Percentiles rank a stretch among this genome's conserved stretches.
Conservation (phyloP, 92 coral and sea anemone species). For the Virgularia gustaviana region DNA sequence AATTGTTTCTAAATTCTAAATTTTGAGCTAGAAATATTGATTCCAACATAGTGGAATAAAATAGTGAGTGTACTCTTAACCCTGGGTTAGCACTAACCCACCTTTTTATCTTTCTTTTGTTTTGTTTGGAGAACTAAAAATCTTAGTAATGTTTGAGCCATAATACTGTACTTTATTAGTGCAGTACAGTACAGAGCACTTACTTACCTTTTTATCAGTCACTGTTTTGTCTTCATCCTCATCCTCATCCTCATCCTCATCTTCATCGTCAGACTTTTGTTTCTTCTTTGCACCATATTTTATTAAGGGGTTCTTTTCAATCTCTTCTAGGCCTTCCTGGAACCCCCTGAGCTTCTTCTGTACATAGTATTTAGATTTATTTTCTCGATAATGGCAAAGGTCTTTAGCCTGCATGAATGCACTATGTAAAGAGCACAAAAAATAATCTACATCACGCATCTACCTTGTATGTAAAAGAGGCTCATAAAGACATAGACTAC, state of each 20-base stretch:
- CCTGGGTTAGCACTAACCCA: too few relatives aligned
- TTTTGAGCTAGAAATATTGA: too few relatives aligned
- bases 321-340: slow-evolving; percentile 91
- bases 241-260: slow-evolving; percentile 17
- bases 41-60: too few relatives aligned
- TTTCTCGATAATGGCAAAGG: slow-evolving; percentile 74
- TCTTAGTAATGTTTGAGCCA: not conserved
- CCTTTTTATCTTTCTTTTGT: too few relatives aligned
- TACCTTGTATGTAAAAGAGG: too few relatives aligned
- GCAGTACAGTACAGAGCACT: not conserved
- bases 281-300: slow-evolving; percentile 76
- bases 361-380: slow-evolving; percentile 59
- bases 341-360: slow-evolving; percentile 51
- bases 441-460: too few relatives aligned
- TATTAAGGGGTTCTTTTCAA: slow-evolving; percentile 73
- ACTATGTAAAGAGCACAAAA: slow-evolving; percentile 40
- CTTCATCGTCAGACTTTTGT: slow-evolving; percentile 30
- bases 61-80: too few relatives aligned
- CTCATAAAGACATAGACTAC: not conserved
- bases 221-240: too few relatives aligned
- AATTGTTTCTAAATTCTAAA: too few relatives aligned
- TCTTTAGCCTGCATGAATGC: slow-evolving; percentile 92
- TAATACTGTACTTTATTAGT: not conserved
- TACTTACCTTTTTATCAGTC: slow-evolving; percentile 4
- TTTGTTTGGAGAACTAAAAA: too few relatives aligned